Percentiles rank a stretch among this genome's conserved stretches.
Conservation (phyloP, 1,140 invertebrate genomes). For the Polypedilum pembai region DNA sequence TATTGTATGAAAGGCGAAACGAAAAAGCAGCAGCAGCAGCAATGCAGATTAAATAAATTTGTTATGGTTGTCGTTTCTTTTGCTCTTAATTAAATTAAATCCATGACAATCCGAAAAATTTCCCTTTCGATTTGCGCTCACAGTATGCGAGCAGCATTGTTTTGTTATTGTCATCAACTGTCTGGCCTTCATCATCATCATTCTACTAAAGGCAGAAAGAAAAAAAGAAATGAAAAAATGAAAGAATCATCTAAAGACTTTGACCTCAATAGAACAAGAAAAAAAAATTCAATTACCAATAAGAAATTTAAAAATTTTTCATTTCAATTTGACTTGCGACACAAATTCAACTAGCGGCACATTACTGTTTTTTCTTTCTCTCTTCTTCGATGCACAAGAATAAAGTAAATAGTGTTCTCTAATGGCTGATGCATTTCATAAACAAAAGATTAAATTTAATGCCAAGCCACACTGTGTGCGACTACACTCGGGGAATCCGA, state of each 20-base stretch:
- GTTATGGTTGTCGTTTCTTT: slow-evolving; percentile 22
- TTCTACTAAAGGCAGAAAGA: background rate
- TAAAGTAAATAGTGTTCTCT: too few relatives aligned
- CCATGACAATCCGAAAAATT: slow-evolving; percentile 24
- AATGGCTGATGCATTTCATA: background rate
- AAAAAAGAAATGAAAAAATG: background rate
- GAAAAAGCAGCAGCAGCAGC: background rate
- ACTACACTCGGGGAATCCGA: background rate
- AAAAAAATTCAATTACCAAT: too few relatives aligned
- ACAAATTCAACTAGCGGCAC: too few relatives aligned
- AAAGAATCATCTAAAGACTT: background rate
- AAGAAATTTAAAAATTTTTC: too few relatives aligned
- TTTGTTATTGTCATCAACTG: slow-evolving; percentile 25
- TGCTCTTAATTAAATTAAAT: slow-evolving; percentile 16
- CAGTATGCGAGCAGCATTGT: background rate
- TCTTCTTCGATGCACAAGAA: too few relatives aligned
- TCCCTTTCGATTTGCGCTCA: background rate
- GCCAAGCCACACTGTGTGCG: background rate
- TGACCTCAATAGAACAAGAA: background rate
- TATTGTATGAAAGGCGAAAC: slow-evolving; percentile 1
- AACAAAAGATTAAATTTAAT: slow-evolving; percentile 28
- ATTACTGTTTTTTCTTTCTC: too few relatives aligned
- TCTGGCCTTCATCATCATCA: slow-evolving; percentile 26
- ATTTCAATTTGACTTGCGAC: too few relatives aligned
- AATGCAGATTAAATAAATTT: slow-evolving; percentile 26